Conservation (phyloP, 2,113 vertebrate species). For the Pterophyllum scalare region DNA sequence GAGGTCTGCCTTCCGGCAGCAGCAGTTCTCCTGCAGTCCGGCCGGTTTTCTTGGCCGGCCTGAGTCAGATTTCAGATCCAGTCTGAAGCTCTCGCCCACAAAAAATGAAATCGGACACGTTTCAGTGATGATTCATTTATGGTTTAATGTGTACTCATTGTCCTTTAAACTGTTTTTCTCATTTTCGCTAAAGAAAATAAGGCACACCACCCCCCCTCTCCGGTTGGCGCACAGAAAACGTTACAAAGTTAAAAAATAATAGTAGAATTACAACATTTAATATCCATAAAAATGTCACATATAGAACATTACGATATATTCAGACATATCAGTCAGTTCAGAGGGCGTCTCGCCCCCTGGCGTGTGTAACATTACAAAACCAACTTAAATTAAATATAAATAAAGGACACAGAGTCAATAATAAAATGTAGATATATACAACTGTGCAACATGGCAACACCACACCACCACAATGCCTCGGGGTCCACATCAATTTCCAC, state of each 20-base stretch:
- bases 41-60: background rate
- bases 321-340: conserved; percentile 32
- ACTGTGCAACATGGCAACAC: conserved; percentile 88
- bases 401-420: conserved; percentile 69
- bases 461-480: conserved; percentile 66
- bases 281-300: conserved; percentile 61
- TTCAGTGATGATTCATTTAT: background rate
- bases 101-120: conserved; percentile 15
- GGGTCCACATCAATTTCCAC: conserved; percentile 56
- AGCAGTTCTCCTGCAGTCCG: background rate
- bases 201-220: too few species aligned
- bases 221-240: background rate
- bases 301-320: conserved; percentile 53
- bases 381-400: conserved; percentile 86
- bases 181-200: conserved; percentile 24
- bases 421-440: conserved; percentile 81
- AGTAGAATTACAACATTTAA: conserved; percentile 67
- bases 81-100: background rate
- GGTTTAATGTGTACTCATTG: background rate
- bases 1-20: background rate
- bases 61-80: background rate
- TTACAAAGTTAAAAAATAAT: background rate
- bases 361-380: conserved; percentile 41
- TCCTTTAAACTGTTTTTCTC: background rate
- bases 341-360: background rate